A percentile compares a stretch with the other conserved stretches of the same genome.
phyloP scores from a whole-genome alignment of 2,113 vertebrate species.

The Rhadina sibilatrix region DNA sequence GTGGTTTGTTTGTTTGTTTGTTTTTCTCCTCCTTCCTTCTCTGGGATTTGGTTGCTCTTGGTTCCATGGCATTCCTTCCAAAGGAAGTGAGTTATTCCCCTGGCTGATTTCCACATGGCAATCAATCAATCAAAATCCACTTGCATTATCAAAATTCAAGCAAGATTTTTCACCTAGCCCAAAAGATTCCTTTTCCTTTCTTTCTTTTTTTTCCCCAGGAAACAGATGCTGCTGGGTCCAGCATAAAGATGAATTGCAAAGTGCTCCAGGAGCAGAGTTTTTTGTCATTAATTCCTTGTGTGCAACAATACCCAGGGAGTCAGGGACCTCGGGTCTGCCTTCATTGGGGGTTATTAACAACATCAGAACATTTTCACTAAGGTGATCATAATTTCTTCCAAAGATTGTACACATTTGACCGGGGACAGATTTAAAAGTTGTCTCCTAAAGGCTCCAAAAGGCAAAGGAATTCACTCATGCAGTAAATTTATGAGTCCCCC shows the following conservation, averaged over 20 bases:
- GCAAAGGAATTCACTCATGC: not conserved
- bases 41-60: not conserved
- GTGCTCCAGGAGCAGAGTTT: not conserved
- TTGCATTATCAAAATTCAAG: not conserved
- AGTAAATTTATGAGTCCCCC: not conserved
- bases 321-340: slow-evolving; percentile 22
- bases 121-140: not conserved
- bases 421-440: not conserved
- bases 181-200: not conserved
- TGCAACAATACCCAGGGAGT: not conserved
- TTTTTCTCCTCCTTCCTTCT: not conserved
- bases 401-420: not conserved
- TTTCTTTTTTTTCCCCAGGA: not conserved
- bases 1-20: not conserved
- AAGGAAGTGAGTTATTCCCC: not conserved
- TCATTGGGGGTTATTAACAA: not conserved
- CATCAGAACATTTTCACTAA: not conserved
- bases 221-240: not conserved
- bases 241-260: not conserved
- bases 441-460: not conserved
- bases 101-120: not conserved
- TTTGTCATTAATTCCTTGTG: not conserved
- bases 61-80: not conserved
- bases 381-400: not conserved
- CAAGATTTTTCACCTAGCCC: not conserved